These are phyloP conservation scores for Calidris pygmaea DNA, from an alignment of 2,113 vertebrate genomes.

Conservation along the genomic window DNA sequence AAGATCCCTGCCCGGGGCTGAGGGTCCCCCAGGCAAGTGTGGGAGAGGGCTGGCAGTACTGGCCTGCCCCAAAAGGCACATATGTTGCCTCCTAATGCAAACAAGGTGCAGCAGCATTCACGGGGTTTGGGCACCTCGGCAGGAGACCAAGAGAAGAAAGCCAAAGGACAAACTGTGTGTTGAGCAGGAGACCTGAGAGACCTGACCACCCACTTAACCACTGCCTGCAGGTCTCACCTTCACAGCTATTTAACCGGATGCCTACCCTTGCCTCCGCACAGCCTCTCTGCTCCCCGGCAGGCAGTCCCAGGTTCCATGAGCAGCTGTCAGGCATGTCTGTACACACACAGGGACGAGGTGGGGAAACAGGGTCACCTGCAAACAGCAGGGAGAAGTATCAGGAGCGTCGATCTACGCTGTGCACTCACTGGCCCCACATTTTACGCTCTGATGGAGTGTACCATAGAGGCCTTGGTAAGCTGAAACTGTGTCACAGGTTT, in stretches of 20 bases:
- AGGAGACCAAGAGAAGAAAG: not conserved
- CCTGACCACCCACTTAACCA: not conserved
- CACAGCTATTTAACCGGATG: not conserved
- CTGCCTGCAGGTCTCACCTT: not conserved
- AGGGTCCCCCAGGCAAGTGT: not conserved
- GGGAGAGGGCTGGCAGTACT: not conserved
- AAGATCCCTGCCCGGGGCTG: rapidly evolving
- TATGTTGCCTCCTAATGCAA: not conserved
- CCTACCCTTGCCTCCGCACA: not conserved
- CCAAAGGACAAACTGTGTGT: not conserved
- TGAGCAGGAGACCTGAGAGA: not conserved
- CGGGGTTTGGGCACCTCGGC: not conserved
- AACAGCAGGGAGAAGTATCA: not conserved
- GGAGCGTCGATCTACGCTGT: rapidly evolving
- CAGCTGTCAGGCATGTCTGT: not conserved
- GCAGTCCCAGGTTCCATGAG: rapidly evolving
- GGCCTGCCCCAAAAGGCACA: rapidly evolving
- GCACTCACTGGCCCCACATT: not conserved
- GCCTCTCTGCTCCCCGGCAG: not conserved
- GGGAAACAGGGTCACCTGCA: not conserved
- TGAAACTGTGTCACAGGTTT: not conserved
- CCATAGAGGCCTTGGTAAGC: not conserved
- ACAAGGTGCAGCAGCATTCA: not conserved
- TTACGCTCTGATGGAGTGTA: not conserved
- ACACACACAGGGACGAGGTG: rapidly evolving